Evolutionary conservation across 2,797 vertebrate species (phyloP).

Genomic region (Chrysolophus pictus): DNA sequence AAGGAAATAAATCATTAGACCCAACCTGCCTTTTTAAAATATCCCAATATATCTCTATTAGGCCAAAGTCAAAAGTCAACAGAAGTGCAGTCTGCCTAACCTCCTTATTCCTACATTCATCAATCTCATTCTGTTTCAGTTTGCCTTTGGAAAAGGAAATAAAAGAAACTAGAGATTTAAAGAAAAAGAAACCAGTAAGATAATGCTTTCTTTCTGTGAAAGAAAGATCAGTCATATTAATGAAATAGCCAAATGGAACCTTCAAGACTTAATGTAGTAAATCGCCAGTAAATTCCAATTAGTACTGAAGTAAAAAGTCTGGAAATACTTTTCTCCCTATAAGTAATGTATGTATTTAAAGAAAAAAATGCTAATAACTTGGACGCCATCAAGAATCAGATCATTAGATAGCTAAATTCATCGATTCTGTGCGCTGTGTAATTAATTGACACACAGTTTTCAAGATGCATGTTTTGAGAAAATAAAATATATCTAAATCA

Average conservation of each 20-base stretch:
- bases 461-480: background rate
- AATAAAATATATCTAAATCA: background rate
- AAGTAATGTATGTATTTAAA: background rate
- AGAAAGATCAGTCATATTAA: conserved; percentile 20
- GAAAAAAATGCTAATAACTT: background rate
- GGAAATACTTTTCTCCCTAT: conserved; percentile 8
- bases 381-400: background rate
- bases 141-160: conserved; percentile 41
- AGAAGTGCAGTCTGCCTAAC: conserved; percentile 56
- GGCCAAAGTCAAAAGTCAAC: conserved; percentile 60
- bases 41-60: conserved; percentile 64
- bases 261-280: conserved; percentile 38
- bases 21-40: conserved; percentile 28
- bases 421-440: background rate
- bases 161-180: background rate
- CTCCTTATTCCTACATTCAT: conserved; percentile 62
- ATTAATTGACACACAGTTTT: background rate
- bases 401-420: background rate
- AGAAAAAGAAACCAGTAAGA: conserved; percentile 17
- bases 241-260: conserved; percentile 60
- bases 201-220: conserved; percentile 48
- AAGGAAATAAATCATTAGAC: conserved; percentile 57
- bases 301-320: conserved; percentile 8
- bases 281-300: conserved; percentile 55
- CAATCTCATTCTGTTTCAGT: conserved; percentile 36